Evolutionary conservation across 2,113 vertebrate genomes (phyloP).

Genomic region (Cariama cristata): DNA sequence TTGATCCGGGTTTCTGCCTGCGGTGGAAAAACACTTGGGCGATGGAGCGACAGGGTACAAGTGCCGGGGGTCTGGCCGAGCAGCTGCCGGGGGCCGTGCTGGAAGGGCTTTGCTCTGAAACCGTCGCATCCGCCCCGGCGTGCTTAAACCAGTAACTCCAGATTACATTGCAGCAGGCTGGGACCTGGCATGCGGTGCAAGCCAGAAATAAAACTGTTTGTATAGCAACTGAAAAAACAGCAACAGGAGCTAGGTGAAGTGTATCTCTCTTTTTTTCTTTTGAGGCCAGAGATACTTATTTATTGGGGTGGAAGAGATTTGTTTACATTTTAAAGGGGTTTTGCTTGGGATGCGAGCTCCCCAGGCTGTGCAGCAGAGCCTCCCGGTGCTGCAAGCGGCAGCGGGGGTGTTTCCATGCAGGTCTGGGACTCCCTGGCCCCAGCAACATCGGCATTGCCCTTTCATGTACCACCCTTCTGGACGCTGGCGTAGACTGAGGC

Average conservation of each 20-base stretch:
- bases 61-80: slow-evolving; percentile 13
- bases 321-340: not conserved
- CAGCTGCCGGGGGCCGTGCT: slow-evolving; percentile 62
- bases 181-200: not conserved
- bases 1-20: fast-evolving
- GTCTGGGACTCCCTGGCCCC: not conserved
- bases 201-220: slow-evolving; percentile 79
- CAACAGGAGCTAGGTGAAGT: slow-evolving; percentile 42
- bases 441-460: not conserved
- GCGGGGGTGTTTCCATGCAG: not conserved
- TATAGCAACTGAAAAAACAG: slow-evolving; percentile 74
- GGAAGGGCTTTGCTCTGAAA: not conserved
- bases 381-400: fast-evolving
- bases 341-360: not conserved
- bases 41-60: not conserved
- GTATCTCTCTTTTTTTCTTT: not conserved
- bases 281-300: not conserved
- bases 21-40: slow-evolving; percentile 49
- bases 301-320: not conserved
- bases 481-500: fast-evolving
- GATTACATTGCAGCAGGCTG: slow-evolving; percentile 23
- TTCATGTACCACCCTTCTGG: fast-evolving
- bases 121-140: not conserved
- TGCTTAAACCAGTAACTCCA: not conserved
- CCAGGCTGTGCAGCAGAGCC: fast-evolving